Evolutionary conservation across 2,113 vertebrate species (phyloP).

Genomic region (Onychorhynchus coronatus): DNA sequence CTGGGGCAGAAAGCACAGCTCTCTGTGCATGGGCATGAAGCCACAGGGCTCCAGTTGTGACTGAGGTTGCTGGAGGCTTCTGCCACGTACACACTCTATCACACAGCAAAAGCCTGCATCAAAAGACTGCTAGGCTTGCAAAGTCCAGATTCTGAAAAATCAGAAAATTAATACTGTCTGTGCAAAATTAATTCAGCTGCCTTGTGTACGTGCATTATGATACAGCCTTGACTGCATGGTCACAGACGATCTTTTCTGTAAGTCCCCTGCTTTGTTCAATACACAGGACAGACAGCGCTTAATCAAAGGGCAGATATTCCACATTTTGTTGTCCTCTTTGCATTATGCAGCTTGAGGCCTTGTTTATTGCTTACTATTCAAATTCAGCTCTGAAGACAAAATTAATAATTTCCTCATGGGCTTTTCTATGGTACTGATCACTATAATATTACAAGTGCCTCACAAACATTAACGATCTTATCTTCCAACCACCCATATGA

Average conservation of each 20-base stretch:
- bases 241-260: neutral
- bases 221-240: neutral
- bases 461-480: slow-evolving; percentile 41
- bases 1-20: neutral
- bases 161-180: neutral
- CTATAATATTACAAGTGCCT: slow-evolving; percentile 35
- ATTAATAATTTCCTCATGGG: slow-evolving; percentile 64
- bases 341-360: slow-evolving; percentile 20
- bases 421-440: slow-evolving; percentile 47
- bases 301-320: slow-evolving; percentile 22
- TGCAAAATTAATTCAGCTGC: neutral
- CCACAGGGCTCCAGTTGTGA: neutral
- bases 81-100: neutral
- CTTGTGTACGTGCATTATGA: neutral
- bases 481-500: slow-evolving; percentile 32
- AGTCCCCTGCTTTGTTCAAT: neutral
- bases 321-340: slow-evolving; percentile 21
- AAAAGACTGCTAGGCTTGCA: neutral
- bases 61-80: neutral
- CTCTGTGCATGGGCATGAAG: neutral
- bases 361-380: slow-evolving; percentile 60
- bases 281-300: slow-evolving; percentile 2
- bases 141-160: neutral
- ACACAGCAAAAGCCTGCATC: neutral
- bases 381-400: slow-evolving; percentile 46